Evolutionary conservation across 1,140 invertebrate species (phyloP).

Genomic region (Brachionus manjavacas): DNA sequence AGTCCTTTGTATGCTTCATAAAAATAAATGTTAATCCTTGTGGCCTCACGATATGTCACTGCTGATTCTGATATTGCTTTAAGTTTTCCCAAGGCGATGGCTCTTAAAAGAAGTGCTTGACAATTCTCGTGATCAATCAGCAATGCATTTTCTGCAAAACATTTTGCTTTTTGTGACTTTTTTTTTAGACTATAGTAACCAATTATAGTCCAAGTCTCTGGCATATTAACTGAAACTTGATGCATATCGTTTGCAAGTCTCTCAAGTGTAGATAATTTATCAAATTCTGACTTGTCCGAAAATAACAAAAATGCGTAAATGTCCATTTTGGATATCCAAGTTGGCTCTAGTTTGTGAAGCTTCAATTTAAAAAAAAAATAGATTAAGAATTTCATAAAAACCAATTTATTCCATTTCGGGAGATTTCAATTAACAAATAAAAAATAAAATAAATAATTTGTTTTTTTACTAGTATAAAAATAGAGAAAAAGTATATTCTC

Average conservation of each 20-base stretch:
- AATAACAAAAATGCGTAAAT: constrained; percentile 32
- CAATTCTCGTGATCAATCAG: constrained; percentile 37
- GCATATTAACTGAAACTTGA: constrained; percentile 37
- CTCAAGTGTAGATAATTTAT: constrained; percentile 27
- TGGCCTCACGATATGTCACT: constrained; percentile 31
- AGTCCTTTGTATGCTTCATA: constrained; percentile 38
- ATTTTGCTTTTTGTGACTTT: constrained; percentile 41
- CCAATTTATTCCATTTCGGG: too few relatives aligned
- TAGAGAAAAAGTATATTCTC: too few relatives aligned
- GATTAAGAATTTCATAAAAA: too few relatives aligned
- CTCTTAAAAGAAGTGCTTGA: constrained; percentile 27
- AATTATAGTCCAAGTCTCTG: constrained; percentile 35
- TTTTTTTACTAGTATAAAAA: too few relatives aligned
- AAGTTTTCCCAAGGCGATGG: constrained; percentile 24
- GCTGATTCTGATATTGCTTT: constrained; percentile 30
- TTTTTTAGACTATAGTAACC: constrained; percentile 40
- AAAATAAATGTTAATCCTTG: constrained; percentile 32
- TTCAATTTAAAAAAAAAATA: background rate
- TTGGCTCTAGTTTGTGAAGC: constrained; percentile 33
- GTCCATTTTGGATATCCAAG: constrained; percentile 32
- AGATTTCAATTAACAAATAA: too few relatives aligned
- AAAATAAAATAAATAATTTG: too few relatives aligned
- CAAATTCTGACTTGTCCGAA: constrained; percentile 27
- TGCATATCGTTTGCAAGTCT: constrained; percentile 33
- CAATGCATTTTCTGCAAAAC: constrained; percentile 37